A percentile compares a stretch with the other conserved stretches of the same genome.
Conservation (phyloP, 1,140 invertebrate genomes). For the Scaptomyza graminum region DNA sequence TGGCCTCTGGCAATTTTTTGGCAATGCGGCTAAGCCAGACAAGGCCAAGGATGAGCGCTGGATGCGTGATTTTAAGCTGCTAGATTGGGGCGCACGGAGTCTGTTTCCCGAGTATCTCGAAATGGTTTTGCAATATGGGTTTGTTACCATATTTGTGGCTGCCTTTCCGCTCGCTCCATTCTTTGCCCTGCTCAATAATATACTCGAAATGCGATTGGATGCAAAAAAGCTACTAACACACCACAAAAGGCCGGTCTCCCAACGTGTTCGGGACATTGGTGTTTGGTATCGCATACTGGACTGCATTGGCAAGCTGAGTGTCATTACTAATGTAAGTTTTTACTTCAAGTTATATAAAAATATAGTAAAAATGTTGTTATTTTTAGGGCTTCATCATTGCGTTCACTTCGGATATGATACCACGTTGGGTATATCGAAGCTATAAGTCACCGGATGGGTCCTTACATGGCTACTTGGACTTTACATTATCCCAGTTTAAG, state of each 20-base stretch:
- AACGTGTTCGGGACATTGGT: slow-evolving; percentile 93
- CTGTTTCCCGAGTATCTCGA: slow-evolving; percentile 98
- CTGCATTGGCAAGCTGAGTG: slow-evolving; percentile 94
- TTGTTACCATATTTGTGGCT: slow-evolving; percentile 95
- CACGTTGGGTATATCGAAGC: slow-evolving; percentile 92
- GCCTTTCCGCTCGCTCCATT: slow-evolving; percentile 95
- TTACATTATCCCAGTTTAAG: slow-evolving; percentile 93
- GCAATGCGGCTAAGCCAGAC: slow-evolving; percentile 72
- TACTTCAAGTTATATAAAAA: background rate
- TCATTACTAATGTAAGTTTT: slow-evolving; percentile 95
- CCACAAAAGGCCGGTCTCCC: slow-evolving; percentile 92
- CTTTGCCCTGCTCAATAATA: slow-evolving; percentile 94
- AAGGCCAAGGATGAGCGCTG: slow-evolving; percentile 88
- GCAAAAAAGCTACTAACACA: slow-evolving; percentile 93
- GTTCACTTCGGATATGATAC: slow-evolving; percentile 99
- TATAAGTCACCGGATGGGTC: slow-evolving; percentile 86
- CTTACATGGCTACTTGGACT: slow-evolving; percentile 92
- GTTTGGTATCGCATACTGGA: slow-evolving; percentile 97
- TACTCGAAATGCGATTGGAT: slow-evolving; percentile 95
- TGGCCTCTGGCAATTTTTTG: slow-evolving; percentile 64
- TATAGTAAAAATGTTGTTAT: too few species aligned
- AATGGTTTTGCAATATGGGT: slow-evolving; percentile 97
- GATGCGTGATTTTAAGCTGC: slow-evolving; percentile 95
- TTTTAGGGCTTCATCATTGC: slow-evolving; percentile 98
- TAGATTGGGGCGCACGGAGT: slow-evolving; percentile 94